These are phyloP conservation scores for Limonius californicus DNA, from an alignment of 1,140 invertebrate species.

Conservation along the genomic window DNA sequence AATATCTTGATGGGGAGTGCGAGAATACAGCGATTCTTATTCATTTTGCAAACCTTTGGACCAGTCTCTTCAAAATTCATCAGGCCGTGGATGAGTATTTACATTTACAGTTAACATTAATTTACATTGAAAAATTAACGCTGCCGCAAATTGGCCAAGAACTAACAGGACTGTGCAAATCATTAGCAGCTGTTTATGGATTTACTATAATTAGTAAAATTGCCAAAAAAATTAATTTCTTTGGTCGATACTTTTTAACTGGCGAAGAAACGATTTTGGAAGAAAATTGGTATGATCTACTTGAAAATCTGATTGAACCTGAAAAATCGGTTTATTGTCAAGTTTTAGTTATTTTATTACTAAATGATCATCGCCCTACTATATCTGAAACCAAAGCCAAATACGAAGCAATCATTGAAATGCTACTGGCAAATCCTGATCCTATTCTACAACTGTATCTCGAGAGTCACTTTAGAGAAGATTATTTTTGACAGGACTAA, in stretches of 20 bases:
- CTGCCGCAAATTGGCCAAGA: not conserved
- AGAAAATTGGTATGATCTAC: not conserved
- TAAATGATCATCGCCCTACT: not conserved
- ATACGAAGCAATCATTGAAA: not conserved
- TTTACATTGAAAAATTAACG: not conserved
- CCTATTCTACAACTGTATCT: not conserved
- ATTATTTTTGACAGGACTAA: too few relatives aligned
- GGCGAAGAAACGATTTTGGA: not conserved
- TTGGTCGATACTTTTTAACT: not conserved
- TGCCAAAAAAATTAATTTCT: not conserved
- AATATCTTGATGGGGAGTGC: not conserved
- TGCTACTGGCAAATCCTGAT: not conserved
- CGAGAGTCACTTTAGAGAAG: not conserved
- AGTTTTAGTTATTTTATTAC: not conserved
- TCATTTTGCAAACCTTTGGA: not conserved
- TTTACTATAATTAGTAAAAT: not conserved
- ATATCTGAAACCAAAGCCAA: not conserved
- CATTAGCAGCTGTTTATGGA: not conserved
- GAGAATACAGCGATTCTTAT: not conserved
- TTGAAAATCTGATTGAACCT: not conserved
- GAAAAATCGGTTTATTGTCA: not conserved
- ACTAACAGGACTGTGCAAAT: not conserved
- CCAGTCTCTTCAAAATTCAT: not conserved
- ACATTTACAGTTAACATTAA: not conserved
- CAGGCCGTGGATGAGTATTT: not conserved